Conservation (phyloP, 1,140 invertebrate genomes). For the Drosophila equinoxialis region DNA sequence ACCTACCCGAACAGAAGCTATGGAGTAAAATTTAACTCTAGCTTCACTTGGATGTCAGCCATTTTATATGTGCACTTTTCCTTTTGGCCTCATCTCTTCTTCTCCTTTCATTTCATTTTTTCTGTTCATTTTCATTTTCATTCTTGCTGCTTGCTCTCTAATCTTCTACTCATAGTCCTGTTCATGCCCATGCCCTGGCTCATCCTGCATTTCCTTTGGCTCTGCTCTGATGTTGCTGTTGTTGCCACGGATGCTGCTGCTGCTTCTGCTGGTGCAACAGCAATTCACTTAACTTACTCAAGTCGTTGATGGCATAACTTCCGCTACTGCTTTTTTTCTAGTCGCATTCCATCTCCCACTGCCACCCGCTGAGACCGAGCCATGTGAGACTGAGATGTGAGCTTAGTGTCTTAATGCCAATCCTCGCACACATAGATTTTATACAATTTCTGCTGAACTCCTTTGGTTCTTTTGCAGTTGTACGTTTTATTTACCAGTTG, state of each 20-base stretch:
- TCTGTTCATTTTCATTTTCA: slow-evolving; percentile 15
- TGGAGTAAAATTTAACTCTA: background rate
- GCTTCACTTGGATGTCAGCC: slow-evolving; percentile 3
- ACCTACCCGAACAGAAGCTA: slow-evolving; percentile 2
- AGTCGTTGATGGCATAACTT: slow-evolving; percentile 79
- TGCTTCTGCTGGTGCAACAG: slow-evolving; percentile 39
- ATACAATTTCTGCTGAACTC: slow-evolving; percentile 51
- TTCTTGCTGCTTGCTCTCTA: slow-evolving; percentile 9
- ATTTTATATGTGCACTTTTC: background rate
- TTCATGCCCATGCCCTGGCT: slow-evolving; percentile 21
- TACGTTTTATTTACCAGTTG: slow-evolving; percentile 48
- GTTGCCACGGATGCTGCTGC: slow-evolving; percentile 21
- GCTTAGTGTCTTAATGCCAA: slow-evolving; percentile 75
- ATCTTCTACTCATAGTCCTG: slow-evolving; percentile 20
- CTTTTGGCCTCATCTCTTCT: background rate
- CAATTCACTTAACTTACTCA: slow-evolving; percentile 80
- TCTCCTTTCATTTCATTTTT: background rate
- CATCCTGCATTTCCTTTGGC: slow-evolving; percentile 56
- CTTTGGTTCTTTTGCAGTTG: slow-evolving; percentile 49
- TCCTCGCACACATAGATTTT: slow-evolving; percentile 60
- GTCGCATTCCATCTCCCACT: slow-evolving; percentile 18
- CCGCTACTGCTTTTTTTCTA: slow-evolving; percentile 38
- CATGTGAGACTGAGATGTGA: slow-evolving; percentile 31
- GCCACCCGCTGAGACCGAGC: slow-evolving; percentile 14
- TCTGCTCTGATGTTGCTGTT: slow-evolving; percentile 25